These are phyloP conservation scores for Meteorus cinctellus DNA, from an alignment of 2,888 invertebrate genomes.

Conservation along the genomic window DNA sequence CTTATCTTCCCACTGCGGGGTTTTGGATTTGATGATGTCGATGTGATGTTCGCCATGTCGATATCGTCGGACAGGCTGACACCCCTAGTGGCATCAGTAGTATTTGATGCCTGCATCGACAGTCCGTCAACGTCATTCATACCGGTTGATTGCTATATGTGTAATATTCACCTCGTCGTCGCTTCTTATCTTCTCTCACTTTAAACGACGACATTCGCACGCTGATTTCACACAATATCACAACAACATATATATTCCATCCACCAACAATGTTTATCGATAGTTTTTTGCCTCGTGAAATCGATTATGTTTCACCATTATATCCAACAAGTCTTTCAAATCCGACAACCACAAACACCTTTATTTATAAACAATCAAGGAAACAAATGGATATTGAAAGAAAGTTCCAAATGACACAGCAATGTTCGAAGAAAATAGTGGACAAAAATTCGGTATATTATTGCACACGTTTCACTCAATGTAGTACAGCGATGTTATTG, in stretches of 20 bases:
- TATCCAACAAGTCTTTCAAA: background rate
- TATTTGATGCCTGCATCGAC: constrained; percentile 47
- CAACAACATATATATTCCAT: background rate
- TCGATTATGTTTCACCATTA: background rate
- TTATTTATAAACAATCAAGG: constrained; percentile 10
- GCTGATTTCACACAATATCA: constrained; percentile 48
- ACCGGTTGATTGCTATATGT: constrained; percentile 38
- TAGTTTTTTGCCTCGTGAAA: background rate
- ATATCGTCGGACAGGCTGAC: constrained; percentile 61
- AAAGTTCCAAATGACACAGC: background rate
- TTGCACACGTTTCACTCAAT: constrained; percentile 6
- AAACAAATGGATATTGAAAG: background rate
- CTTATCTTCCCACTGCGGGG: constrained; percentile 78
- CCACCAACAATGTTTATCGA: background rate
- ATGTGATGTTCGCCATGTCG: constrained; percentile 66
- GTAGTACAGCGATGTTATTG: background rate
- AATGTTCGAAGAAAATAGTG: background rate
- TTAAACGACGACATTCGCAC: constrained; percentile 57
- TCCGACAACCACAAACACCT: background rate
- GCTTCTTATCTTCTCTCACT: constrained; percentile 58
- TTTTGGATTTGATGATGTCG: constrained; percentile 68
- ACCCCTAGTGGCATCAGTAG: constrained; percentile 41
- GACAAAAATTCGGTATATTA: background rate
- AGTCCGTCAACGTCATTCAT: constrained; percentile 46
- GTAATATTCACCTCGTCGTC: constrained; percentile 54